These are phyloP conservation scores for Siniperca obscura DNA, from an alignment of 2,797 vertebrate species.

Conservation along the genomic window DNA sequence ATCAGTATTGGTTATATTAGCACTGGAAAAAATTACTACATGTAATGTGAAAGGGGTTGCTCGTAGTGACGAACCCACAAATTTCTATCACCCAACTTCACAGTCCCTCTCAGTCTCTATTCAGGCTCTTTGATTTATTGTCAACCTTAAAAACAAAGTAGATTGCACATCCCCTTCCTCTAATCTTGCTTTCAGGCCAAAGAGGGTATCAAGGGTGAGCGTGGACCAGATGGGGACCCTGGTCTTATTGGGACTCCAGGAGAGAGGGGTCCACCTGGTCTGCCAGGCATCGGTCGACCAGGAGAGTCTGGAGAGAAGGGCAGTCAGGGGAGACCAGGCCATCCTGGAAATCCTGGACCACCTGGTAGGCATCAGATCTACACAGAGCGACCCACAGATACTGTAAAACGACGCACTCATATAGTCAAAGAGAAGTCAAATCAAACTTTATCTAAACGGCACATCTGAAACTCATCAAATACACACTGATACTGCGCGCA, in stretches of 20 bases:
- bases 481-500: neutral
- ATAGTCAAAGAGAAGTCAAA: neutral
- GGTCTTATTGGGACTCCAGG: conserved; percentile 88
- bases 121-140: neutral
- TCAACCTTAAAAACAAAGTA: neutral
- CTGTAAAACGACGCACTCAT: neutral
- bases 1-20: neutral
- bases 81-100: neutral
- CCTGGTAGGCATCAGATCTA: conserved; percentile 83
- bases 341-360: conserved; percentile 87
- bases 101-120: neutral
- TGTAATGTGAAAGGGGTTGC: too few relatives aligned
- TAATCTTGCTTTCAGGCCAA: conserved; percentile 84
- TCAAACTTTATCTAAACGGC: neutral
- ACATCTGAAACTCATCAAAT: neutral
- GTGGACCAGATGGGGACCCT: conserved; percentile 88
- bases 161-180: neutral
- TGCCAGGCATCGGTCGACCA: conserved; percentile 85
- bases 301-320: conserved; percentile 93
- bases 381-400: neutral
- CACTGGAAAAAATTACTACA: neutral
- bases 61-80: too few relatives aligned
- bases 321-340: conserved; percentile 87
- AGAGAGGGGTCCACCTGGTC: conserved; percentile 91
- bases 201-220: conserved; percentile 92